Evolutionary conservation across 1,140 invertebrate species (phyloP), one percentile per base, ranked within the genome.

Genomic region (Drosophila trapezifrons): DNA sequence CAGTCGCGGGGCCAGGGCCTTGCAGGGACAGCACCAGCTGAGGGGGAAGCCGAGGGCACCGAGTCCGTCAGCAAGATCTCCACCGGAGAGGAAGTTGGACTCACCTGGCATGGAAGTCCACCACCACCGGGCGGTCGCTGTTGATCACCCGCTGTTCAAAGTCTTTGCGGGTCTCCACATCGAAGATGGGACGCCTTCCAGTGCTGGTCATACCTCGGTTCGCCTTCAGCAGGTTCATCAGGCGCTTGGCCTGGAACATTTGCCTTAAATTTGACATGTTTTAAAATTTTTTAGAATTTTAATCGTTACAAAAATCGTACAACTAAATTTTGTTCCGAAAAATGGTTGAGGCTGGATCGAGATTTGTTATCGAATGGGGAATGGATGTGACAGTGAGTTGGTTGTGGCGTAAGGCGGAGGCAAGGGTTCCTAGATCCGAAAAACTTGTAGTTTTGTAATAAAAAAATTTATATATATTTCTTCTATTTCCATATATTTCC

Each of bases 1-100:
- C 49, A 99, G 93, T 40, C 98, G 94, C 5, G 98, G 98, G 27
- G 95, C 96, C 40, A 99, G 92, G 67, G 97, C 94, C 87, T 97
- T 96, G 91, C 98, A 99, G 1, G 98, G 98, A 83, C 97, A 97
- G 93, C 98, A 99, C 98, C 98, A 99, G 60, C 97, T 99, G 22
- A 4, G 10, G 5, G 29, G 29, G n/a, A n/a, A n/a, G n/a, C n/a
- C n/a, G n/a, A n/a, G n/a, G n/a, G n/a, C n/a, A n/a, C n/a, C n/a
- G n/a, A n/a, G n/a, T n/a, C n/a, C 2, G 13, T 20, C 0, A 35
- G 17, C 17, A 9, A 15, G 17, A 29, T 2, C n/a, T 13, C 1
- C 1, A 12, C 1, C 0, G 1, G 29, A 20, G 95, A 4, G 1
- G 1, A 3, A 17, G 3, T 25, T 98, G 0, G 9, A 27, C 25